These are phyloP conservation scores for Laterallus jamaicensis DNA, from an alignment of 2,113 vertebrate genomes.

Conservation along the genomic window DNA sequence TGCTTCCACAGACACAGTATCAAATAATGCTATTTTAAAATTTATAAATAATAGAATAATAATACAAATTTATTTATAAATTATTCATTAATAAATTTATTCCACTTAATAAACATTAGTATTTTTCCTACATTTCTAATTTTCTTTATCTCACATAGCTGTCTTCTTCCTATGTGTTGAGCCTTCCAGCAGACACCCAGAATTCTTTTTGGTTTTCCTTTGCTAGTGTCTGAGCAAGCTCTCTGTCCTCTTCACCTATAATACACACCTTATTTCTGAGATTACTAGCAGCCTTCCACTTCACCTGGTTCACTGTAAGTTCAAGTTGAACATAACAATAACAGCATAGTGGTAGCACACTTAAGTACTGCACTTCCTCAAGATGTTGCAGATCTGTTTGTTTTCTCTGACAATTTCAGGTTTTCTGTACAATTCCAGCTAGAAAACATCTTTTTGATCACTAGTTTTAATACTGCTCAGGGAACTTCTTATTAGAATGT, in stretches of 20 bases:
- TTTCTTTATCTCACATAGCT: neutral
- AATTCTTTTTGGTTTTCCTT: neutral
- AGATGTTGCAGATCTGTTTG: constrained; percentile 52
- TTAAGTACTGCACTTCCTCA: constrained; percentile 19
- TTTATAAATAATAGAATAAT: no score
- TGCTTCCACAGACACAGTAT: neutral
- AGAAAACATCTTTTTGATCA: constrained; percentile 37
- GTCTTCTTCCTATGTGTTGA: neutral
- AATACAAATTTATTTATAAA: no score
- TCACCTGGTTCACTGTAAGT: neutral
- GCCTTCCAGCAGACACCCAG: neutral
- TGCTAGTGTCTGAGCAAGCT: neutral
- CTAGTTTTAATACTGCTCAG: constrained; percentile 43
- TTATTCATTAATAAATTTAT: neutral
- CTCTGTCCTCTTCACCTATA: neutral
- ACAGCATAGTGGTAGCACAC: neutral
- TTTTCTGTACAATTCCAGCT: constrained; percentile 26
- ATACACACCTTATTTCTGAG: neutral
- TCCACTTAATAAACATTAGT: neutral
- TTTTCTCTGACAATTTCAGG: constrained; percentile 24
- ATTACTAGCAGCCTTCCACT: neutral
- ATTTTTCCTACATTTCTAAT: neutral
- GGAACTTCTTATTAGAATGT: constrained; percentile 5
- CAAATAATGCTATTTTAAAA: no score
- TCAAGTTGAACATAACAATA: neutral